A percentile compares a stretch with the other conserved stretches of the same genome.
Evolutionary conservation across 2,888 invertebrate genomes (phyloP).

Genomic region (Brachyptera risi): DNA sequence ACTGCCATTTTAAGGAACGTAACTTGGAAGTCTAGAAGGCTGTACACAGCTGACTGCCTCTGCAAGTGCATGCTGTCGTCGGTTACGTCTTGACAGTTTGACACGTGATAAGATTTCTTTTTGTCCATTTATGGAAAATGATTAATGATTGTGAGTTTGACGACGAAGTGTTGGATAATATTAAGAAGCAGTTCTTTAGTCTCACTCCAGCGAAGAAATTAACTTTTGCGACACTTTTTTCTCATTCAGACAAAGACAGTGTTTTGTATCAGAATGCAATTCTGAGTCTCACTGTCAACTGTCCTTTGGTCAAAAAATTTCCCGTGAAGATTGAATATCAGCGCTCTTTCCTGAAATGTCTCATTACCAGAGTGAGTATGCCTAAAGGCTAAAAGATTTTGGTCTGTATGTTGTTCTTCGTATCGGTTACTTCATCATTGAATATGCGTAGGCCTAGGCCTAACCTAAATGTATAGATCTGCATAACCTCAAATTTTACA

Average conservation of each 20-base stretch:
- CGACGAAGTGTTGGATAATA: background rate
- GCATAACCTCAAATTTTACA: background rate
- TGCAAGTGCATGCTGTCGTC: too few relatives aligned
- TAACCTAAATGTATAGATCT: background rate
- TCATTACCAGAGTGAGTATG: slow-evolving; percentile 49
- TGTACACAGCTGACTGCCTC: too few relatives aligned
- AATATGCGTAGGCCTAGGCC: background rate
- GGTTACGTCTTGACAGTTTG: too few relatives aligned
- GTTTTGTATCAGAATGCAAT: slow-evolving; percentile 51
- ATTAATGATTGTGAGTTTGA: background rate
- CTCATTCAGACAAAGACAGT: slow-evolving; percentile 43
- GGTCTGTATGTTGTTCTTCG: background rate
- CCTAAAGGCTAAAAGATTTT: slow-evolving; percentile 9
- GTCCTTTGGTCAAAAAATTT: slow-evolving; percentile 51
- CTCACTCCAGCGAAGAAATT: background rate
- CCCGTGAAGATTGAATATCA: slow-evolving; percentile 61
- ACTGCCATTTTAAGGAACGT: too few relatives aligned
- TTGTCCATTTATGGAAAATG: slow-evolving; percentile 7
- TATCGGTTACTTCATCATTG: background rate
- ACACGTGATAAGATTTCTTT: too few relatives aligned
- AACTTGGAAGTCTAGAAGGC: too few relatives aligned
- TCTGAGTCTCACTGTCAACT: slow-evolving; percentile 55
- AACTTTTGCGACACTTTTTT: background rate
- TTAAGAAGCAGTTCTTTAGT: slow-evolving; percentile 11
- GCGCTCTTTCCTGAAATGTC: slow-evolving; percentile 59